Evolutionary conservation across 2,888 invertebrate genomes (phyloP).

Genomic region (Polymixis flavicincta): DNA sequence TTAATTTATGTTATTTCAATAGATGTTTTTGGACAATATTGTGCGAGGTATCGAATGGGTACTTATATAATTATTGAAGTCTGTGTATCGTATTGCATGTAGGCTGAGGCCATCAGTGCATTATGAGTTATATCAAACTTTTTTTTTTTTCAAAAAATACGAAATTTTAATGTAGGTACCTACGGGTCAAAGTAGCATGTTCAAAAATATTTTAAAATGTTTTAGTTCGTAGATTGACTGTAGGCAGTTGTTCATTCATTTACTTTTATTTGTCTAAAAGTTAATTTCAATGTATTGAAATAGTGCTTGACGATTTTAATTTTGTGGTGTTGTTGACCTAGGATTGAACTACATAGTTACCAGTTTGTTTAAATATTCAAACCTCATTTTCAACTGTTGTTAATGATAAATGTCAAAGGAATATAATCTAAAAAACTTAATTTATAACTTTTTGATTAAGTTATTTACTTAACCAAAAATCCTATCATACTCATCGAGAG

Average conservation of each 20-base stretch:
- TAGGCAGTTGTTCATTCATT: conserved; percentile 55
- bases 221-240: conserved; percentile 72
- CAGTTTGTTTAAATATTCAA: not conserved
- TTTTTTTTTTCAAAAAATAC: conserved; percentile 50
- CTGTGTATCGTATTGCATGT: conserved; percentile 86
- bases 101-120: conserved; percentile 83
- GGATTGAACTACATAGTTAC: not conserved
- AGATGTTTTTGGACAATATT: conserved; percentile 80
- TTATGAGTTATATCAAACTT: conserved; percentile 69
- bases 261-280: conserved; percentile 42
- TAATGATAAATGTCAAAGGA: not conserved
- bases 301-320: conserved; percentile 64
- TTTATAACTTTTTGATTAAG: not conserved
- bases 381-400: not conserved
- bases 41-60: conserved; percentile 75
- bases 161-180: conserved; percentile 61
- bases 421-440: not conserved
- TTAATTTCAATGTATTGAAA: conserved; percentile 55
- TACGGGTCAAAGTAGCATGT: conserved; percentile 74
- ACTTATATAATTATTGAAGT: conserved; percentile 67
- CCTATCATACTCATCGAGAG: not conserved
- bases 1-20: conserved; percentile 39
- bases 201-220: conserved; percentile 67
- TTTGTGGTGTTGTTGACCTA: conserved; percentile 49
- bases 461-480: not conserved